A percentile compares a stretch with the other conserved stretches of the same genome.
Evolutionary conservation across 2,888 invertebrate genomes (phyloP).

Genomic region (Machimus atricapillus): DNA sequence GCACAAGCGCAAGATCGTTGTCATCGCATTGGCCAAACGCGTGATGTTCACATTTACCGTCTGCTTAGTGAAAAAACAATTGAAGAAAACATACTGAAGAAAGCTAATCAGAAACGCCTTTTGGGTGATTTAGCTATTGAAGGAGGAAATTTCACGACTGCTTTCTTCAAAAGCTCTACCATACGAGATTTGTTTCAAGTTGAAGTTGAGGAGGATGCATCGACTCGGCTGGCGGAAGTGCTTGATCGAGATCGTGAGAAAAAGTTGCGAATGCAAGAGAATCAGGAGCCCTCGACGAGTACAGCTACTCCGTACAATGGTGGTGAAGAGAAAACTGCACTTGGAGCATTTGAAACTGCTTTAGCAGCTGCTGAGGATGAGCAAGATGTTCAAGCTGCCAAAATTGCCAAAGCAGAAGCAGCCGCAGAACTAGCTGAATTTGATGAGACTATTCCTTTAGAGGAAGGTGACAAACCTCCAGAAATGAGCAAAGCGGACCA

Average conservation of each 20-base stretch:
- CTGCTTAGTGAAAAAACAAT: conserved; percentile 96
- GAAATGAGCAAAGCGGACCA: conserved; percentile 77
- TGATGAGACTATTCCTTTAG: conserved; percentile 91
- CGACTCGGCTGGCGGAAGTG: conserved; percentile 67
- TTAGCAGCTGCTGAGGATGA: conserved; percentile 94
- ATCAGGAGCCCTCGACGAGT: conserved; percentile 46
- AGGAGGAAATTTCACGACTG: conserved; percentile 97
- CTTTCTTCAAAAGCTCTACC: conserved; percentile 91
- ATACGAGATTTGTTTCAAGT: conserved; percentile 92
- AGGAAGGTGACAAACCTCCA: conserved; percentile 65
- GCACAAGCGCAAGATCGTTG: conserved; percentile 96
- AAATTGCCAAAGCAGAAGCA: conserved; percentile 87
- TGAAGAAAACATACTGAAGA: conserved; percentile 98
- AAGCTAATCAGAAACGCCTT: conserved; percentile 96
- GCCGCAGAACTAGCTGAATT: conserved; percentile 92
- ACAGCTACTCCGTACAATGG: conserved; percentile 47
- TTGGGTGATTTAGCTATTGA: conserved; percentile 98
- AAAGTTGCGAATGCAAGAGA: conserved; percentile 51
- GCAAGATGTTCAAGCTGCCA: conserved; percentile 90
- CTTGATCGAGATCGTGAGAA: conserved; percentile 64
- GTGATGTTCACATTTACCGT: conserved; percentile 98
- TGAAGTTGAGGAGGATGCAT: conserved; percentile 69
- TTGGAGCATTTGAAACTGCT: conserved; percentile 78
- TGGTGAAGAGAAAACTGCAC: conserved; percentile 67
- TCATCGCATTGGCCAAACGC: conserved; percentile 98